These are phyloP conservation scores for Lycodopsis pacificus DNA, from an alignment of 2,797 vertebrate species.

Conservation along the genomic window DNA sequence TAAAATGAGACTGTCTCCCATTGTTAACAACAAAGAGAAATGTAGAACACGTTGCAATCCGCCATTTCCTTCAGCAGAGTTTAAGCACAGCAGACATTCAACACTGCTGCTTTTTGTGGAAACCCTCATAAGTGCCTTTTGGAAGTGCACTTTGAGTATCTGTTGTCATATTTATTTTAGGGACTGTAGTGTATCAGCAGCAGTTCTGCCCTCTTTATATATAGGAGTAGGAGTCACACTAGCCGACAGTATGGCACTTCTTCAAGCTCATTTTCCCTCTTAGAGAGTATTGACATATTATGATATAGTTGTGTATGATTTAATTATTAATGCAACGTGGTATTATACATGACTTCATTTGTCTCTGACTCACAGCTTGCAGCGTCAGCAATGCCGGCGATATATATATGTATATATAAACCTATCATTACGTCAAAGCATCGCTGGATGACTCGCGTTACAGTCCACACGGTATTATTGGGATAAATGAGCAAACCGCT, in stretches of 20 bases:
- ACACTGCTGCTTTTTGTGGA: constrained; percentile 41
- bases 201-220: background rate
- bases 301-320: constrained; percentile 27
- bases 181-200: constrained; percentile 12
- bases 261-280: constrained; percentile 25
- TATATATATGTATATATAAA: background rate
- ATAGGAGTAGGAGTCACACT: background rate
- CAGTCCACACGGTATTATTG: constrained; percentile 74
- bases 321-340: constrained; percentile 29
- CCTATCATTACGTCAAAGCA: constrained; percentile 50
- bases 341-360: constrained; percentile 21
- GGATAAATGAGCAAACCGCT: constrained; percentile 79
- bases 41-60: constrained; percentile 55
- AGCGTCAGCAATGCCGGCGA: constrained; percentile 50
- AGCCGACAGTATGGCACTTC: constrained; percentile 7
- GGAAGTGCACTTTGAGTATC: constrained; percentile 27
- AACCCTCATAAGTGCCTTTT: constrained; percentile 29
- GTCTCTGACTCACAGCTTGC: constrained; percentile 32
- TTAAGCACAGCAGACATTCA: constrained; percentile 55
- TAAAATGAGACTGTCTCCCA: constrained; percentile 69
- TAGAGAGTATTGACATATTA: constrained; percentile 13
- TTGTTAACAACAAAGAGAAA: constrained; percentile 72
- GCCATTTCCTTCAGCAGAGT: constrained; percentile 56
- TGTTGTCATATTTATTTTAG: constrained; percentile 17
- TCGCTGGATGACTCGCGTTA: constrained; percentile 65